These are phyloP conservation scores for Meloidogyne hapla DNA, from an alignment of 1,140 invertebrate species.

Conservation along the genomic window DNA sequence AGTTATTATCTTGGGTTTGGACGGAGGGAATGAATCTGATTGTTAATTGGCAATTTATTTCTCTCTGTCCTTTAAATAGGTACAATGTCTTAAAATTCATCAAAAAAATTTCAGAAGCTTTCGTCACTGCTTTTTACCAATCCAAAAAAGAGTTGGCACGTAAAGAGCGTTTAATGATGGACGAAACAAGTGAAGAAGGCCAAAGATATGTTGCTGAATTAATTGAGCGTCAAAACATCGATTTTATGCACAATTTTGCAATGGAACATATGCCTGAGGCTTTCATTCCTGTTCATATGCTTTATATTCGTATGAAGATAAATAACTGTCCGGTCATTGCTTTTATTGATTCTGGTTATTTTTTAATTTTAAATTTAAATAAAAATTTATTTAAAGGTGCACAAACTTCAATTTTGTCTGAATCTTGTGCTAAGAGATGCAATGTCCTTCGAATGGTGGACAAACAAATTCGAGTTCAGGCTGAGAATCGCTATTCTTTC, in stretches of 20 bases:
- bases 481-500: constrained; percentile 68
- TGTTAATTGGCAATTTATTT: too few relatives aligned
- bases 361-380: constrained; percentile 2
- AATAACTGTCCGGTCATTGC: constrained; percentile 48
- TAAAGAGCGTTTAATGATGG: constrained; percentile 29
- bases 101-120: constrained; percentile 30
- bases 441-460: constrained; percentile 94
- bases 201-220: constrained; percentile 11
- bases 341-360: constrained; percentile 40
- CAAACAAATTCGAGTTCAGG: constrained; percentile 86
- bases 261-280: constrained; percentile 44
- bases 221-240: constrained; percentile 37
- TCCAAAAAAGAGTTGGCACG: constrained; percentile 30
- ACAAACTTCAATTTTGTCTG: constrained; percentile 69
- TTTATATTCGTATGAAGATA: constrained; percentile 52
- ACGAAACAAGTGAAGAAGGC: constrained; percentile 35
- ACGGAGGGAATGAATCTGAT: too few relatives aligned
- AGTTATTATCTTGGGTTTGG: too few relatives aligned
- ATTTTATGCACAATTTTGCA: constrained; percentile 34
- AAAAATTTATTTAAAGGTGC: constrained; percentile 52
- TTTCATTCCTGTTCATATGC: constrained; percentile 48
- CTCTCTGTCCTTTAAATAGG: too few relatives aligned
- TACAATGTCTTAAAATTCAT: too few relatives aligned
- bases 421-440: constrained; percentile 74
- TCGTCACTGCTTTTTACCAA: constrained; percentile 16